These are phyloP conservation scores for Drosophila testacea DNA, from an alignment of 2,888 invertebrate genomes.

Conservation along the genomic window DNA sequence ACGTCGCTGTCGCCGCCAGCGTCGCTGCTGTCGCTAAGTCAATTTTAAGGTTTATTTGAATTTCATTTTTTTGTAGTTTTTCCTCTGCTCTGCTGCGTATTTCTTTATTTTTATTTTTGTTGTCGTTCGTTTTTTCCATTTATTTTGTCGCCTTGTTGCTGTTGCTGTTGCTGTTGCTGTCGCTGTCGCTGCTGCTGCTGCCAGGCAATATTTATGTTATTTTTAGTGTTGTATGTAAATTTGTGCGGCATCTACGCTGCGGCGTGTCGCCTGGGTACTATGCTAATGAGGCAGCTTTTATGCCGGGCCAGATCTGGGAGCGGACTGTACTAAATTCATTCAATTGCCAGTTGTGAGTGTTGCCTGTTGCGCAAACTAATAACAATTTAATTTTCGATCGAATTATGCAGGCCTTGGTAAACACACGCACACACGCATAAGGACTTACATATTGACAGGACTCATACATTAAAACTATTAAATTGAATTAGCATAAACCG, in stretches of 20 bases:
- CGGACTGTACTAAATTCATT: conserved; percentile 44
- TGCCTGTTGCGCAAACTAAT: conserved; percentile 73
- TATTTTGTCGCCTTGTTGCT: conserved; percentile 56
- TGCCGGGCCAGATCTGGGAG: conserved; percentile 60
- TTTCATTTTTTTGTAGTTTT: conserved; percentile 74
- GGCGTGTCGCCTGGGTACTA: conserved; percentile 34
- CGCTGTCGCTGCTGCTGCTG: conserved; percentile 32
- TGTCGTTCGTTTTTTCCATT: conserved; percentile 27
- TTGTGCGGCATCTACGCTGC: conserved; percentile 38
- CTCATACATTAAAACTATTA: conserved; percentile 31
- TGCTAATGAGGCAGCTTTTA: conserved; percentile 70
- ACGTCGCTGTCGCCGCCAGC: conserved; percentile 29
- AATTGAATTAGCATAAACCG: conserved; percentile 65
- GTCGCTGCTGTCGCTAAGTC: conserved; percentile 65
- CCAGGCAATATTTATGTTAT: conserved; percentile 62
- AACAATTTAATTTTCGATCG: conserved; percentile 76
- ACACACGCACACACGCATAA: conserved; percentile 21
- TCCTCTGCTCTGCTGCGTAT: conserved; percentile 18
- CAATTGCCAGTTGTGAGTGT: conserved; percentile 27
- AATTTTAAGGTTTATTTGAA: conserved; percentile 80
- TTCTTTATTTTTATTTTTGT: conserved; percentile 19
- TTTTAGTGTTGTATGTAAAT: conserved; percentile 76
- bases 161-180: conserved; percentile 26
- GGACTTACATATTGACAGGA: conserved; percentile 4
- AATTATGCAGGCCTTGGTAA: conserved; percentile 68